These are phyloP conservation scores for Drosophila triauraria DNA, from an alignment of 1,140 invertebrate genomes.

Conservation along the genomic window DNA sequence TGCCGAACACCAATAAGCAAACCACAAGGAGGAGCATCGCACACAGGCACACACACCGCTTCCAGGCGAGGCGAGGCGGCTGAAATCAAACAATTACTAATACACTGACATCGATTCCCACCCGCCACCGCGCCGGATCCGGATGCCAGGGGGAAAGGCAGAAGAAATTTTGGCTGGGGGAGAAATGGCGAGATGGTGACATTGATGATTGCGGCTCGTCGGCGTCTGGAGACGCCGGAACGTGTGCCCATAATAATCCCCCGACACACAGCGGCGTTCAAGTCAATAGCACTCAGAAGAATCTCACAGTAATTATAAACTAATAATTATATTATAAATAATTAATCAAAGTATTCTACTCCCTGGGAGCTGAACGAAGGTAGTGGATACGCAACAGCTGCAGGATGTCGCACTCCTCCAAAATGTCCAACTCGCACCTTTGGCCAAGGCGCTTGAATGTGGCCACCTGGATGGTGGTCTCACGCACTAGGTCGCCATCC, in stretches of 20 bases:
- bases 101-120: conserved; percentile 61
- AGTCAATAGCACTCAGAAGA: not conserved
- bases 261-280: conserved; percentile 13
- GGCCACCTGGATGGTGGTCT: conserved; percentile 98
- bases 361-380: too few relatives aligned
- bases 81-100: conserved; percentile 71
- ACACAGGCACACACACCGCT: conserved; percentile 23
- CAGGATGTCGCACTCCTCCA: conserved; percentile 92
- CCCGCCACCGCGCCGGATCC: not conserved
- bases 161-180: not conserved
- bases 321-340: not conserved
- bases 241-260: conserved; percentile 79
- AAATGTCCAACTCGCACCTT: conserved; percentile 87
- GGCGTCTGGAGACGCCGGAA: conserved; percentile 75
- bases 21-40: conserved; percentile 57
- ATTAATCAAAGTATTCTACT: too few relatives aligned
- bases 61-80: conserved; percentile 15
- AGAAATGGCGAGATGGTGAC: conserved; percentile 47
- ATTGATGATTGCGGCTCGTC: conserved; percentile 77
- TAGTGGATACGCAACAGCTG: conserved; percentile 85
- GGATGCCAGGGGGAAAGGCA: not conserved
- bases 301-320: too few relatives aligned
- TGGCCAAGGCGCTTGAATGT: conserved; percentile 92
- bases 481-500: conserved; percentile 97
- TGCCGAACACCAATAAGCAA: conserved; percentile 74